A percentile compares a stretch with the other conserved stretches of the same genome.
Conservation (phyloP, 2,797 vertebrate species). For the Ambastaia sidthimunki region DNA sequence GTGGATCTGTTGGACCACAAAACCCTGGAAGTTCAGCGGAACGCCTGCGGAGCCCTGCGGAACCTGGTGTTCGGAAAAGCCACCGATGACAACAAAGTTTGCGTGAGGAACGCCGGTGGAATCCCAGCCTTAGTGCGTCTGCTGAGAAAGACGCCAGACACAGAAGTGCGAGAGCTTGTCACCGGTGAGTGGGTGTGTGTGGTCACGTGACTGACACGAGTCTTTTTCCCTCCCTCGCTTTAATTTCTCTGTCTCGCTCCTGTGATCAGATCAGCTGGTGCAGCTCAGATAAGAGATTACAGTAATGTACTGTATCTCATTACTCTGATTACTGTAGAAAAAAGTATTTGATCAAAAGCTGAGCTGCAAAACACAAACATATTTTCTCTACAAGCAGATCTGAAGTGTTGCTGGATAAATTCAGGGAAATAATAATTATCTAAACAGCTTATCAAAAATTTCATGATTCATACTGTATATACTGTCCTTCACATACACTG, state of each 20-base stretch:
- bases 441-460: not conserved
- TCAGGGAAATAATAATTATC: not conserved
- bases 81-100: conserved; percentile 97
- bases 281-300: conserved; percentile 26
- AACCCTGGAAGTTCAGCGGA: conserved; percentile 93
- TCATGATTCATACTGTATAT: too few species aligned
- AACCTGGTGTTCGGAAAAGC: conserved; percentile 96
- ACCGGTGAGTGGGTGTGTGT: conserved; percentile 84
- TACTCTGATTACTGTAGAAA: conserved; percentile 47
- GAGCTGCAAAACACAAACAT: not conserved
- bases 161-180: conserved; percentile 92
- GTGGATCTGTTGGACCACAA: conserved; percentile 96
- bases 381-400: not conserved
- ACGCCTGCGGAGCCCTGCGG: conserved; percentile 92
- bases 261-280: conserved; percentile 21
- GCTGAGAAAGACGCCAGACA: conserved; percentile 91
- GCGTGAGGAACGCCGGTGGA: conserved; percentile 95
- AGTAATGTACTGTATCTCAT: conserved; percentile 1
- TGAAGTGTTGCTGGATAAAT: conserved; percentile 3
- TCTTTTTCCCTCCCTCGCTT: conserved; percentile 10
- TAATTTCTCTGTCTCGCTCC: not conserved
- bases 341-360: conserved; percentile 42
- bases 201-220: conserved; percentile 37
- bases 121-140: conserved; percentile 91
- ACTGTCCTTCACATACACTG: not conserved